Conservation (phyloP, 1,140 invertebrate species). For the Vanessa tameamea region DNA sequence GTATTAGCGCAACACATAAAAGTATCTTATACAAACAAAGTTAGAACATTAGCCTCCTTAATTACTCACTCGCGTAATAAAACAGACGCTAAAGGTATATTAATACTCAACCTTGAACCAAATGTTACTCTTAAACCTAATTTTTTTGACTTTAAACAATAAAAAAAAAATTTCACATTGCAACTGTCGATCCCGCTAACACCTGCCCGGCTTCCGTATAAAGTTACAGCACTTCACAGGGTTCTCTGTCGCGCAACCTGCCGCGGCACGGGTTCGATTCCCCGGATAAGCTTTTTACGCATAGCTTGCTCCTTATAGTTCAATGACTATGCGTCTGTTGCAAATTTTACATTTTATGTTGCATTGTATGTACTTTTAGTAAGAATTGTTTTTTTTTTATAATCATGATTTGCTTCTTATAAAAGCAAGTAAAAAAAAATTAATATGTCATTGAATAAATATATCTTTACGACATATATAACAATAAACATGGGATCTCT, state of each 20-base stretch:
- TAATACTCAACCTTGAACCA: conserved; percentile 15
- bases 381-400: no score
- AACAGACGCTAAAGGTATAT: background rate
- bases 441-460: no score
- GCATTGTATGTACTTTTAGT: no score
- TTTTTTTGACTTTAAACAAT: conserved; percentile 1
- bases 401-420: no score
- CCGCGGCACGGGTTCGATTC: conserved; percentile 38
- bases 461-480: no score
- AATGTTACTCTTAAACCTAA: conserved; percentile 10
- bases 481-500: no score
- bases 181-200: conserved; percentile 32
- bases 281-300: conserved; percentile 36
- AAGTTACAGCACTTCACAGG: conserved; percentile 46
- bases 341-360: background rate
- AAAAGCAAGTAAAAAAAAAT: no score
- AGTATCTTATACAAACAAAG: no score
- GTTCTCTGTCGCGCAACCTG: conserved; percentile 32
- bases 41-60: no score
- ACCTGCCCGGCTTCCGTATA: conserved; percentile 46
- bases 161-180: conserved; percentile 21
- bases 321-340: background rate
- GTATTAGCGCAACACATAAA: no score
- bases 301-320: background rate
- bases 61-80: background rate